Evolutionary conservation across 2,113 vertebrate genomes (phyloP), one percentile per base, ranked within the genome.

Genomic region (Smithornis capensis): DNA sequence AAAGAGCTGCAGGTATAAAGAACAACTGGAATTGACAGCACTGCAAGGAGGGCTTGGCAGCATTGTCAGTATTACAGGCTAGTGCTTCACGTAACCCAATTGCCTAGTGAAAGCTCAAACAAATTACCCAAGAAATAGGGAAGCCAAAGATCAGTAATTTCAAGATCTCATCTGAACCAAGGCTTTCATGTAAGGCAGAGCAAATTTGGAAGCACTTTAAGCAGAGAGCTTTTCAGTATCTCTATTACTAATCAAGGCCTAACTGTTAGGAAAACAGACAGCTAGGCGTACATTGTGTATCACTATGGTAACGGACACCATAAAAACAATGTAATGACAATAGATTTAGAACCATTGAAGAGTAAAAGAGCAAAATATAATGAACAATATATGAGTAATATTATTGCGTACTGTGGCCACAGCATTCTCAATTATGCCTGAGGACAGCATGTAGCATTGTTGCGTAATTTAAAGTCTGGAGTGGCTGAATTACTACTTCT

Each of bases 131-230:
- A 73, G 49, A 53, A 89, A 87, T 15, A 4, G 6, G 2, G 9
- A 83, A 87, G 37, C 7, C 19, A 38, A 83, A 89, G 65, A 65
- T 57, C 25, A 42, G 19, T 38, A 85, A 47, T 53, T 92, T 77
- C 42, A 89, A 92, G 9, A 13, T 84, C 37, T 87, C 42, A 57
- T 5, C 55, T 35, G 33, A 87, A 91, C 27, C 5, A 45, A 57
- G 31, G 8, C 7, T 74, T 87, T 76, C 44, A 57, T 38, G 19
- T 37, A 92, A 77, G 55, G 18, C 29, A 67, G 40, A 65, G n/a
- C 75, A 92, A 75, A 82, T 57, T 22, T 84, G 28, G 28, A 82
- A 87, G 31, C 18, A 42, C 42, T 89, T 89, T 74, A 94, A 87
- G 19, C 4, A 33, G 22, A 67, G 33, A 40, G 1, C 33, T 85